Base-by-base conservation (phyloP, 2,888 invertebrate genomes). In the Zeuzera pyrina region DNA sequence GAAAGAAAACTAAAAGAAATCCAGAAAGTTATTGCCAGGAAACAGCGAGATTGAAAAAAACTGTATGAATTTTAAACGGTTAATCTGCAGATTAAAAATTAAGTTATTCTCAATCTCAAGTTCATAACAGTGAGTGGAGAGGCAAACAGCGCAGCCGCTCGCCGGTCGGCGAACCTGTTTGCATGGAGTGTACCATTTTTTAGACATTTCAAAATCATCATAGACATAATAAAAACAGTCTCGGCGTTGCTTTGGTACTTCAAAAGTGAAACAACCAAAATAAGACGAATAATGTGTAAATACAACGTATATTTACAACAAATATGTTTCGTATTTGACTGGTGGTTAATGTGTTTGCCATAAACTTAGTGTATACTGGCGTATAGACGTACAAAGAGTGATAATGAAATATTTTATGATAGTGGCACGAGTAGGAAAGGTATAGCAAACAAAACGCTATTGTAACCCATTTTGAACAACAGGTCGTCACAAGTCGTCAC, bases 61-160 rank as follows among this genome's bases (percentile, higher is more conserved):
- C 48, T 54, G 58, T 57, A 68, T 72, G 72, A 76, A 77, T 77
- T 76, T 73, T 70, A 78, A 78, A 74, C 68, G 74, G 63, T 72
- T 73, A 76, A 78, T 76, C 36, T 66, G 58, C 55, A 51, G 65
- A 71, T 68, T 70, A 70, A 68, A 68, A 65, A 65, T 69, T 57
- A 57, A 62, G 55, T 58, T 59, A 57, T 54, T 56, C 57, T 47
- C 45, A 52, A 55, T 48, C 37, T 35, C 41, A 50, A 67, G 53
- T 62, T 71, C 62, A 66, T 69, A 66, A 63, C 55, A 47, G 52
- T 55, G 67, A 73, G 73, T 67, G 73, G 61, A 7, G 12, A 47
- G 41, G 53, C 41, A 68, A 34, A 37, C 37, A 40, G 19, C 19
- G 19, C 12, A 7, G 12, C 52, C 50, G 21, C 16, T 7, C 13